Percentiles rank a stretch among this genome's conserved stretches.
These are phyloP conservation scores for Larimichthys crocea DNA, from an alignment of 2,113 vertebrate species.

Conservation along the genomic window DNA sequence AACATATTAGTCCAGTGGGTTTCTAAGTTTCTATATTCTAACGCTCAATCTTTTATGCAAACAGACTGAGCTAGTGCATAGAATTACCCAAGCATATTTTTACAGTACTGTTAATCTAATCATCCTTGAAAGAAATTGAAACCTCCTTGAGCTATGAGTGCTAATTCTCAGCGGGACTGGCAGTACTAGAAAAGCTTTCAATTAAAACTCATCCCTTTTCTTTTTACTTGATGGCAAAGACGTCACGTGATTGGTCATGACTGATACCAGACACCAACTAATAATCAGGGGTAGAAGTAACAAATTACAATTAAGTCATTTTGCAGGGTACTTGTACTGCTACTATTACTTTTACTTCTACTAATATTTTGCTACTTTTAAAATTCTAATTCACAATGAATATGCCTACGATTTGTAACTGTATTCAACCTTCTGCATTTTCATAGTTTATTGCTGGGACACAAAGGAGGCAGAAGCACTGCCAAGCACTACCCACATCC, in stretches of 20 bases:
- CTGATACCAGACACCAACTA: not conserved
- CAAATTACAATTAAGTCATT: too few species aligned
- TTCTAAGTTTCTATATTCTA: not conserved
- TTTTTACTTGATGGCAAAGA: not conserved
- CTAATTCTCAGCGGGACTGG: not conserved
- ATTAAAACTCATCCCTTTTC: not conserved
- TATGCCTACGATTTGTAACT: too few species aligned
- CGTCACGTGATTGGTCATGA: not conserved
- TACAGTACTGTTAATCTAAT: not conserved
- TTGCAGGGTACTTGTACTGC: too few species aligned
- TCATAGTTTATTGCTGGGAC: too few species aligned
- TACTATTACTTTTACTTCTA: too few species aligned
- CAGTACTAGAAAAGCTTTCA: not conserved
- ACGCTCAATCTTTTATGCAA: not conserved
- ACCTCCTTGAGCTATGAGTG: not conserved
- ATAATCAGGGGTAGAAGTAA: not conserved
- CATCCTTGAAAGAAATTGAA: not conserved
- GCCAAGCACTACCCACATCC: too few species aligned
- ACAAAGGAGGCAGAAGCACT: too few species aligned
- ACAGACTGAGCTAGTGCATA: not conserved
- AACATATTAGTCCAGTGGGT: not conserved
- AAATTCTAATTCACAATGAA: too few species aligned
- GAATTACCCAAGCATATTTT: not conserved
- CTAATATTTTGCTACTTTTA: too few species aligned
- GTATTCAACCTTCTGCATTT: too few species aligned